Base-by-base conservation (phyloP, 2,113 vertebrate genomes). In the Coregonus clupeaformis region DNA sequence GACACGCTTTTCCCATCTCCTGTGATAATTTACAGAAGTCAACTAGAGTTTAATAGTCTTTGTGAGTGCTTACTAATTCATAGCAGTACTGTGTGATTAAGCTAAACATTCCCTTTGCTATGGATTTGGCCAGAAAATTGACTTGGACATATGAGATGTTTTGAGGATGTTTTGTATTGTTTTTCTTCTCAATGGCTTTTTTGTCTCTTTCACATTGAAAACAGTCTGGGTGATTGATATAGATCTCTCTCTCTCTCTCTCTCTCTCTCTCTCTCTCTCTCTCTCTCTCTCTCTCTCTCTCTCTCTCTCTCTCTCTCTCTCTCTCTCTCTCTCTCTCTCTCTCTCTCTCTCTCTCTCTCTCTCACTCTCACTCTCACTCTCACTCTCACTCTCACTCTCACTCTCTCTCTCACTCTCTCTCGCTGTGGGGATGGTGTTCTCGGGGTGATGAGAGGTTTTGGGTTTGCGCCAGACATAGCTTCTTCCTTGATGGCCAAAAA, bases 41-140 rank as follows among this genome's bases (percentile, higher is more conserved):
- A 84, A 49, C 52, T 78, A 62, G 81, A 89, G 85, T 86, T 90
- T 84, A 85, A 88, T 82, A 80, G 80, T 80, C 83, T 78, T 76
- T 63, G 65, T 80, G 82, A 87, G 87, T 83, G 85, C 86, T 84
- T 68, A 72, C 78, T 86, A 79, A 85, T 90, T 87, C 83, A 84
- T 83, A 82, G 66, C 60, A 81, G 83, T 59, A 0, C 84, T 84
- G 72, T 84, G 81, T 85, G 84, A 87, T 89, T 78, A 83, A 52
- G 75, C 84, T 71, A 70, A 82, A 72, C 71, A 14, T 55, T 69
- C 16, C 77, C 73, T 82, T 64, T 75, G 76, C 80, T 62, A 77
- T 70, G 74, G 75, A 73, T 79, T 77, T 82, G 74, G 66, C 77
- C 20, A 72, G 76, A 55, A 69, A 49, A 52, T 30, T 4, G n/a